Base-by-base conservation (phyloP, 2,797 vertebrate species). In the Poecilia gillii region DNA sequence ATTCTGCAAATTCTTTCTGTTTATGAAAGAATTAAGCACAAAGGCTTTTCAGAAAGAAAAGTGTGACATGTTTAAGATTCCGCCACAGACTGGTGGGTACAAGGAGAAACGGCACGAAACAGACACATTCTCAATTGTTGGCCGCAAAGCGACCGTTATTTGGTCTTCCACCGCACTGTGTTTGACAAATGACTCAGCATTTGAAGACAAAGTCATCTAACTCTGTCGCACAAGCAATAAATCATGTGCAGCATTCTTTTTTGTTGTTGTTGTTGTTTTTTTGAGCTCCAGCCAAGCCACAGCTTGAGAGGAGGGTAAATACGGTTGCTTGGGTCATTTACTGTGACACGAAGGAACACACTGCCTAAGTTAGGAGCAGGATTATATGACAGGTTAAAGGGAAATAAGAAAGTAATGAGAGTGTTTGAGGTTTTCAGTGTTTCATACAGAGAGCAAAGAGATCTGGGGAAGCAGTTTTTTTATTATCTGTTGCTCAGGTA, bases 181-280 rank as follows among this genome's bases (percentile, higher is more conserved):
- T 89, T 80, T 90, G 89, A 92, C 89, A 90, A 77, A 88, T 85
- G 88, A 88, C 81, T 89, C 87, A 81, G 77, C 84, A 72, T 64
- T 76, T 64, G 9, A 78, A 85, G 75, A 85, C 73, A 78, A 84
- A 74, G 77, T 90, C 45, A 73, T 90, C 53, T 76, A 76, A 84
- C 78, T 83, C 75, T 59, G 72, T 82, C 81, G 74, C 64, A 78
- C 62, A 43, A 33, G 74, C 77, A 79, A 72, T 77, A 88, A 90
- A 91, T 87, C 86, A 79, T 46, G 28, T 64, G 68, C 36, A 73
- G 75, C 77, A 74, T 79, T 80, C 53, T 45, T 45, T 76, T 74
- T 89, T 71, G 4, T 47, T 2, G 16, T 20, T 51, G 4, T 49
- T 51, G 18, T 23, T 25, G 51, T 45, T 79, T 73, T 89, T 71